Evolutionary conservation across 2,797 vertebrate genomes (phyloP).

Genomic region (Psittacula derbiana): DNA sequence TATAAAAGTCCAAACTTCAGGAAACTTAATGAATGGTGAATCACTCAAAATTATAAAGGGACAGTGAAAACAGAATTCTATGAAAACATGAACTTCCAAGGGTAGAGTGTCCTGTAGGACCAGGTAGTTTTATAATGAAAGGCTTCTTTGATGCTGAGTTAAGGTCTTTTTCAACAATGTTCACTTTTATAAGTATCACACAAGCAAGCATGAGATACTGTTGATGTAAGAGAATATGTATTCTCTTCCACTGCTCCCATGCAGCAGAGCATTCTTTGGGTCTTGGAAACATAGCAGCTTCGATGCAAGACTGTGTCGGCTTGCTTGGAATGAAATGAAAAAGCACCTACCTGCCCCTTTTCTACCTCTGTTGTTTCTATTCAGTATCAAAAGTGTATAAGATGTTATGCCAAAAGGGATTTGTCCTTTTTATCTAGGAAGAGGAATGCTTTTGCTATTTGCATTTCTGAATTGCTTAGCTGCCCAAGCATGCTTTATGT

Average conservation of each 20-base stretch:
- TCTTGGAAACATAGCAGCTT: constrained; percentile 10
- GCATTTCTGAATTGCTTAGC: constrained; percentile 98
- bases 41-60: neutral
- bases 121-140: neutral
- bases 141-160: neutral
- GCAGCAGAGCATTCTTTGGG: constrained; percentile 14
- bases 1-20: neutral
- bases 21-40: neutral
- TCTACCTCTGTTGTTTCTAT: constrained; percentile 45
- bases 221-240: constrained; percentile 26
- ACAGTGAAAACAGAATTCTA: neutral
- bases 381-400: constrained; percentile 72
- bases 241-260: neutral
- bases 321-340: constrained; percentile 46
- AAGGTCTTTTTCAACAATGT: neutral
- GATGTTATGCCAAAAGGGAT: constrained; percentile 92
- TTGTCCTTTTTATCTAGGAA: constrained; percentile 92
- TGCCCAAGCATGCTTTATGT: constrained; percentile 93
- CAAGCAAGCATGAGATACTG: neutral
- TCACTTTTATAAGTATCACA: neutral
- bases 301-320: neutral
- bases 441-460: constrained; percentile 85
- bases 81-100: neutral
- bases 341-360: constrained; percentile 30
- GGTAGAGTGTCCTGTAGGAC: neutral